Conservation (phyloP, 2,113 vertebrate species). For the Antechinus flavipes region DNA sequence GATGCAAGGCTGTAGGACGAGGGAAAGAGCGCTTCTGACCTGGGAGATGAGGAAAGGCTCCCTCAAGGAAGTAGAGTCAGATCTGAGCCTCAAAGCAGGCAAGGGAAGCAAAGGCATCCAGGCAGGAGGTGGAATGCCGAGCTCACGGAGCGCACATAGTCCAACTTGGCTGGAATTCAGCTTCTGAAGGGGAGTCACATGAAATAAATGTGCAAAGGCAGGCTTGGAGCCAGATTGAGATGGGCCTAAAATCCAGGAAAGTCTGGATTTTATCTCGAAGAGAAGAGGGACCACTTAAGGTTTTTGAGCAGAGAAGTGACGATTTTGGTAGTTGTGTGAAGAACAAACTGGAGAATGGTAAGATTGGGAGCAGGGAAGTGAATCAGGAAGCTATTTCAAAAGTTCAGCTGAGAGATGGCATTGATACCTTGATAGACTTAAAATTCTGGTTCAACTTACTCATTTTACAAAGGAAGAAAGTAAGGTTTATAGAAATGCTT, state of each 20-base stretch:
- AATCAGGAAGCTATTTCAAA: background rate
- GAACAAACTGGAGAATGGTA: background rate
- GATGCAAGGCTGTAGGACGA: background rate
- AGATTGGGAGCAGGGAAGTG: background rate
- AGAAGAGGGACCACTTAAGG: background rate
- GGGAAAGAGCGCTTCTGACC: background rate
- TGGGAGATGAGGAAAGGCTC: background rate
- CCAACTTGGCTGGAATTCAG: background rate
- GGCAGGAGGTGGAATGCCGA: background rate
- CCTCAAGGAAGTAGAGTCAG: background rate
- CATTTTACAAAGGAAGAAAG: background rate
- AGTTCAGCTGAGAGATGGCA: background rate
- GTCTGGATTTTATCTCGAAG: background rate
- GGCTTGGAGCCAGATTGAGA: background rate
- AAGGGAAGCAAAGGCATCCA: background rate
- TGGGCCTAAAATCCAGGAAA: background rate
- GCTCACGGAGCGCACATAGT: background rate
- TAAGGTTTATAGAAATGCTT: background rate
- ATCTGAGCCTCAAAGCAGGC: background rate
- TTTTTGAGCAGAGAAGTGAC: background rate
- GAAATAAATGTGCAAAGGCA: background rate
- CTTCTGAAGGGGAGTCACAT: background rate
- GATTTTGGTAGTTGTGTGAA: background rate
- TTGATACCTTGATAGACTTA: background rate
- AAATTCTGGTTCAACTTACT: background rate